Base-by-base conservation (phyloP, 2,888 invertebrate species). In the Idaea aversata region DNA sequence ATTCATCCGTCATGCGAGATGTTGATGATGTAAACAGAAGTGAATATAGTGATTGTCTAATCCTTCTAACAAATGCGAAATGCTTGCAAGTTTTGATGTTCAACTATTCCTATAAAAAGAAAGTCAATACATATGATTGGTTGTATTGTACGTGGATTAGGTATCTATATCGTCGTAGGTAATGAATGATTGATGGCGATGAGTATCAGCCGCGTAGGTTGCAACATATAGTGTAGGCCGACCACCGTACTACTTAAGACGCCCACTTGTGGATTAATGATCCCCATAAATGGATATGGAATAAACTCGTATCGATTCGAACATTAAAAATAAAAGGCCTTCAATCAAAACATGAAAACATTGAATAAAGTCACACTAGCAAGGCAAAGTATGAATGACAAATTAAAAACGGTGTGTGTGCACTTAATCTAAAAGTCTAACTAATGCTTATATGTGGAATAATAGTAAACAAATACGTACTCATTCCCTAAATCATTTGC, bases 121-220 rank as follows among this genome's bases (percentile, higher is more conserved):
- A 47, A 47, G 47, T 47, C 47, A 47, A 47, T 47, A 47, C 25
- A 25, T 25, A 25, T 25, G 25, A 25, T n/a, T 38, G 38, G 38
- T 38, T 13, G 38, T 61, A 66, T 58, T 61, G 65, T 57, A 62
- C 61, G 68, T 59, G 61, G 80, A 86, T 84, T 80, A 83, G 83
- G 80, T 77, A 82, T 75, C 74, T 70, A 73, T 77, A 80, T 77
- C 81, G 82, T 83, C 73, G 81, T 78, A 80, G 63, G 61, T 57
- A 59, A 63, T 35, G 59, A 25, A 85, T 90, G 87, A 90, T 87
- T 84, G 87, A 91, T 86, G 85, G 81, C 84, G 87, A 91, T 86
- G 84, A 81, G 78, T 79, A 86, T 86, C 82, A 81, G 79, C 71
- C 75, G 87, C 83, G 89, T 90, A 85, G 90, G 90, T 75, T 76